These are phyloP conservation scores for Dinomys branickii DNA, from an alignment of 2,113 vertebrate species.

Conservation along the genomic window DNA sequence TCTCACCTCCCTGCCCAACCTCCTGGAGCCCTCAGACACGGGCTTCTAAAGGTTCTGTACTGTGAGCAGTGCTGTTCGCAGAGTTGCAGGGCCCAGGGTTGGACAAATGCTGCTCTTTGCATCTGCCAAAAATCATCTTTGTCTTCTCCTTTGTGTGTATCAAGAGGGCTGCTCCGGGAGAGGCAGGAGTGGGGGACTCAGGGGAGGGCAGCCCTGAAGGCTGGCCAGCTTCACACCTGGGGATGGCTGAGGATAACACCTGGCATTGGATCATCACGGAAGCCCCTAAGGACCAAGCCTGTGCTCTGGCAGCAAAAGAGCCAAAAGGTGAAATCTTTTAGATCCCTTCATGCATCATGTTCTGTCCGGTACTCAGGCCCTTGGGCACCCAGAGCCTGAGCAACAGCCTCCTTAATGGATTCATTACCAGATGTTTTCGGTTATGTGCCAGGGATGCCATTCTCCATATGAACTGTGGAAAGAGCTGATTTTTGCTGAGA, in stretches of 20 bases:
- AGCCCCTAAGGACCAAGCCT: not conserved
- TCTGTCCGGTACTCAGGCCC: constrained; percentile 42
- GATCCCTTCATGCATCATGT: constrained; percentile 8
- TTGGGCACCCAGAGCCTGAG: constrained; percentile 10
- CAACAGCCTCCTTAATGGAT: constrained; percentile 66
- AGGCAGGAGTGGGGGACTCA: constrained; percentile 5
- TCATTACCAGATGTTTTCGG: constrained; percentile 76
- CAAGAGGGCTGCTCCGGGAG: not conserved
- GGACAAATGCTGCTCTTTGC: constrained; percentile 74
- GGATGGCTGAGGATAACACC: constrained; percentile 35
- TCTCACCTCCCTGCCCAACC: constrained; percentile 86
- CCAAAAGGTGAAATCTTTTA: constrained; percentile 57
- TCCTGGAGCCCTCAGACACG: constrained; percentile 78
- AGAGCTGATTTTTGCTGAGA: constrained; percentile 32
- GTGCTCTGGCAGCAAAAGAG: constrained; percentile 15
- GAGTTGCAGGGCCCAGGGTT: constrained; percentile 63
- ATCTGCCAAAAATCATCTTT: constrained; percentile 78
- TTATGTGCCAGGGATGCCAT: constrained; percentile 56
- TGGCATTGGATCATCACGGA: not conserved
- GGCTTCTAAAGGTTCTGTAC: constrained; percentile 83
- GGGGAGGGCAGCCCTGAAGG: constrained; percentile 30
- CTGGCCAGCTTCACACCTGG: constrained; percentile 4
- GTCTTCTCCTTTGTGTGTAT: constrained; percentile 61
- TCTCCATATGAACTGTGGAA: not conserved
- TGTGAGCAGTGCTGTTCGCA: constrained; percentile 76